Conservation (phyloP, 2,888 invertebrate genomes). For the Leptura quadrifasciata region DNA sequence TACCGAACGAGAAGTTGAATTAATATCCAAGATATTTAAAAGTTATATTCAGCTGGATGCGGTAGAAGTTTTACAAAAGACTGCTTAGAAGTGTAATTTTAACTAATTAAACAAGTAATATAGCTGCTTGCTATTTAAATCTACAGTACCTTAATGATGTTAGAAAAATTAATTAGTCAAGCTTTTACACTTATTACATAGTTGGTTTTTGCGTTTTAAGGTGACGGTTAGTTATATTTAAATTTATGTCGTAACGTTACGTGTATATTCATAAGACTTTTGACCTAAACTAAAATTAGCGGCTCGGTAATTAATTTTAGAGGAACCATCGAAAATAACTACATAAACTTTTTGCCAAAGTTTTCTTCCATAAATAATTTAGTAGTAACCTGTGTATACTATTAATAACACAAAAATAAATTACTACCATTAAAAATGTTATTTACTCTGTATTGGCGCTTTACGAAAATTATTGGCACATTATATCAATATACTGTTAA, state of each 20-base stretch:
- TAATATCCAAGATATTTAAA: neutral
- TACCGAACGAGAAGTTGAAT: no score
- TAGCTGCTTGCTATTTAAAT: neutral
- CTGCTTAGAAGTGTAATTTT: neutral
- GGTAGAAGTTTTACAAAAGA: neutral
- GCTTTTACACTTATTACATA: neutral
- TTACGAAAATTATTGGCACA: no score
- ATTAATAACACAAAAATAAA: no score
- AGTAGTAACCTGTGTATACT: neutral
- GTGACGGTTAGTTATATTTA: constrained; percentile 12
- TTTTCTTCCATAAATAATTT: constrained; percentile 11
- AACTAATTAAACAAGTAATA: neutral
- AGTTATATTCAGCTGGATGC: neutral
- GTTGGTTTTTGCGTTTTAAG: constrained; percentile 4
- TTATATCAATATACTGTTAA: no score
- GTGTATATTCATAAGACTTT: constrained; percentile 30
- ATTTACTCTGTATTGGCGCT: no score
- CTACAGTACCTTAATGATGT: neutral
- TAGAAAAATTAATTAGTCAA: constrained; percentile 19
- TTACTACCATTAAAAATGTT: no score
- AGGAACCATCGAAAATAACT: constrained; percentile 21
- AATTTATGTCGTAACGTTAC: constrained; percentile 10
- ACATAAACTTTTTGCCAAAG: constrained; percentile 24
- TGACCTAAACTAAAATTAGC: constrained; percentile 35
- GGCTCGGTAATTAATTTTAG: constrained; percentile 15